These are phyloP conservation scores for Eretmocerus hayati DNA, from an alignment of 2,888 invertebrate species.

Conservation along the genomic window DNA sequence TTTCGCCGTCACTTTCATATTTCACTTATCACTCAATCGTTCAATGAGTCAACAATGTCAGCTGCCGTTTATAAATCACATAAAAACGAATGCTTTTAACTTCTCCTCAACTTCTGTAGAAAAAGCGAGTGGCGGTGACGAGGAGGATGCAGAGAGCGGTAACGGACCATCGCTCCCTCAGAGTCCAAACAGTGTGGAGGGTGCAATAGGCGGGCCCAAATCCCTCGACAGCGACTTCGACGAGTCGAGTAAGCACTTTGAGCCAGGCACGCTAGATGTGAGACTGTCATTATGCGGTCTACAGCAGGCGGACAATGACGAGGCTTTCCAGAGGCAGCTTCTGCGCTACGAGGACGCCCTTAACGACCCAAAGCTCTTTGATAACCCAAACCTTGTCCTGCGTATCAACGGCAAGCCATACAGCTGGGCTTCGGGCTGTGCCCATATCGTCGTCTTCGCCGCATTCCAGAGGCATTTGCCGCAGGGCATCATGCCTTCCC, in stretches of 20 bases:
- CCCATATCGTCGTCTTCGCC: conserved; percentile 79
- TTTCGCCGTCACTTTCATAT: too few species aligned
- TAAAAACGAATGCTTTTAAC: too few species aligned
- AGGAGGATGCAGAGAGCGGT: conserved; percentile 93
- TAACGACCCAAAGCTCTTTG: conserved; percentile 66
- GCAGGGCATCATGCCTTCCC: conserved; percentile 43
- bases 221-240: conserved; percentile 81
- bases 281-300: conserved; percentile 75
- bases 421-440: conserved; percentile 86
- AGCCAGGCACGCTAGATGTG: conserved; percentile 48
- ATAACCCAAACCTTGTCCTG: conserved; percentile 77
- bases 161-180: conserved; percentile 93
- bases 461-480: conserved; percentile 82
- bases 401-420: conserved; percentile 82
- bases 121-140: too few species aligned
- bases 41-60: too few species aligned
- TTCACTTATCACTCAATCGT: too few species aligned
- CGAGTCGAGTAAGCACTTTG: conserved; percentile 51
- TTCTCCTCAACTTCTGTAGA: too few species aligned
- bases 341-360: conserved; percentile 54
- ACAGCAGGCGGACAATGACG: conserved; percentile 52
- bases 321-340: conserved; percentile 57
- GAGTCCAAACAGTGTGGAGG: conserved; percentile 84
- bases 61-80: too few species aligned
- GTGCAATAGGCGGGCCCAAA: conserved; percentile 59